Base-by-base conservation (phyloP, 2,888 invertebrate species). In the Nymphalis polychloros region DNA sequence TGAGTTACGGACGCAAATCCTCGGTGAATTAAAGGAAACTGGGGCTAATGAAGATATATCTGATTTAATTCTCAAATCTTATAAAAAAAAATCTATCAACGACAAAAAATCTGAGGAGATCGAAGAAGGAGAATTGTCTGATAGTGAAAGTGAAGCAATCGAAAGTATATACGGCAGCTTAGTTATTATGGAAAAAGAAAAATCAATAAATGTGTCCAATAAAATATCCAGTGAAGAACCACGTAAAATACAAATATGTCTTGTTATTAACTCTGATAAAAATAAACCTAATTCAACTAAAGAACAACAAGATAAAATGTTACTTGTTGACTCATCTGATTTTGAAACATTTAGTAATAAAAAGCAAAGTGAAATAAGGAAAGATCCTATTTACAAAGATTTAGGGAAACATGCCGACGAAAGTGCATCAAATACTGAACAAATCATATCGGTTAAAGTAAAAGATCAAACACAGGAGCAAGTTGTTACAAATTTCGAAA, bases 61-160 rank as follows among this genome's bases (percentile, higher is more conserved):
- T 1, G 90, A 92, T 74, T 82, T 91, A 61, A 87, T 92, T 76
- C 77, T 92, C 47, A 88, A 89, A 75, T 90, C 92, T n/a, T 90
- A 89, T 71, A 82, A 82, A 63, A 82, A 79, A 47, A 85, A 80
- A 49, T 80, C 77, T 23, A 76, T 75, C 31, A 69, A 73, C 2
- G 47, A 69, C 17, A 78, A 77, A 49, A 80, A 78, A 67, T 53
- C 6, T 20, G 74, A 75, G 49, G 92, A 92, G 77, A 79, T 91
- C 19, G 92, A 92, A 78, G 92, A 92, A 78, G 92, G 92, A 7
- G 92, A 92, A 79, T 72, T 92, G 55, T 91, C 92, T 13, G 92
- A 92, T 64, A 91, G 92, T 76, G 92, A 90, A 76, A 92, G 91
- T 78, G 91, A 92, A 78, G 82, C 86, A 6, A 92, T 92, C 71